phyloP scores from a whole-genome alignment of 2,113 vertebrate species.

The Rhagologus leucostigma region DNA sequence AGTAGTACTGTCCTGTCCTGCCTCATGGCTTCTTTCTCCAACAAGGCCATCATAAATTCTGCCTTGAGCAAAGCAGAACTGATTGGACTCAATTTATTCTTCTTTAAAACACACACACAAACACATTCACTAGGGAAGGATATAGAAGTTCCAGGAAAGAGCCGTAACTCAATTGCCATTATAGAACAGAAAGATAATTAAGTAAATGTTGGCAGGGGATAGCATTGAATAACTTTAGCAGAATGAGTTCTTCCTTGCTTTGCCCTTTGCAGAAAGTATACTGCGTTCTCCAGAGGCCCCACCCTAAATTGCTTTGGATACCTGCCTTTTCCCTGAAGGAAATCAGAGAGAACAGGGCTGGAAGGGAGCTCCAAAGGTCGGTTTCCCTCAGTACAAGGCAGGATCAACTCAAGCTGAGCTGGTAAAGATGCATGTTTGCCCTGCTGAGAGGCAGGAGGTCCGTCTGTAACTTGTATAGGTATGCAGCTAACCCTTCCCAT shows the following conservation, averaged over 20 bases:
- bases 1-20: background rate
- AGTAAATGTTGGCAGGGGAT: conserved; percentile 58
- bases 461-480: background rate
- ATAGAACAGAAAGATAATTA: conserved; percentile 65
- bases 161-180: conserved; percentile 59
- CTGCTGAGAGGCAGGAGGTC: background rate
- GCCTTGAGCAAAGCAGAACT: conserved; percentile 33
- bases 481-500: background rate
- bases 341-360: background rate
- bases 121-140: conserved; percentile 30
- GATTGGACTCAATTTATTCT: conserved; percentile 33
- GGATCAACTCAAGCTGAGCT: background rate
- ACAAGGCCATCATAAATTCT: conserved; percentile 50
- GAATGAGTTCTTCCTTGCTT: conserved; percentile 36
- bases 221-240: conserved; percentile 37
- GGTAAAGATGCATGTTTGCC: background rate
- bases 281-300: background rate
- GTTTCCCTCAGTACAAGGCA: background rate
- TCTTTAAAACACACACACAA: conserved; percentile 48
- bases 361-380: background rate
- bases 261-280: conserved; percentile 31
- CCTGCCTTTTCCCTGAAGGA: background rate
- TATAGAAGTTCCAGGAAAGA: conserved; percentile 59
- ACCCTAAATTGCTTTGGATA: conserved; percentile 32
- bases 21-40: background rate